Evolutionary conservation across 2,113 vertebrate genomes (phyloP).

Genomic region (Thalassoma bifasciatum): DNA sequence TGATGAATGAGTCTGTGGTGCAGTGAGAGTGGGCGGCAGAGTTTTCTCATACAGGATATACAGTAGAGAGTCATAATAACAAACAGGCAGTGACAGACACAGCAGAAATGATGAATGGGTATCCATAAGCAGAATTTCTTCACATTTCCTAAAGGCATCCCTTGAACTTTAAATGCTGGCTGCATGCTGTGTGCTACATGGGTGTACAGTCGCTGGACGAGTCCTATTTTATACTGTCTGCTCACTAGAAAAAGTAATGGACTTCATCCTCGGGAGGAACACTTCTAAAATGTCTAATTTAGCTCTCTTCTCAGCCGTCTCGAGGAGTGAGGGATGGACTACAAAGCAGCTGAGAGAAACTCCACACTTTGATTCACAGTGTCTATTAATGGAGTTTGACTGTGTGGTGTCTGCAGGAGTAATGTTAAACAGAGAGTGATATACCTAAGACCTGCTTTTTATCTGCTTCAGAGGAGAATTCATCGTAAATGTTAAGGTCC

Average conservation of each 20-base stretch:
- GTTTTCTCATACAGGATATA: slow-evolving; percentile 43
- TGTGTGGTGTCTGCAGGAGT: slow-evolving; percentile 12
- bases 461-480: not conserved
- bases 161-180: slow-evolving; percentile 49
- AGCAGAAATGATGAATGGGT: slow-evolving; percentile 68
- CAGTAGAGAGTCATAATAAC: slow-evolving; percentile 48
- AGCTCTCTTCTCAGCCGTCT: slow-evolving; percentile 15
- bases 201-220: not conserved
- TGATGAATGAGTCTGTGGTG: slow-evolving; percentile 63
- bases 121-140: slow-evolving; percentile 25
- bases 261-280: slow-evolving; percentile 28
- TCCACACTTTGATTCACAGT: slow-evolving; percentile 11
- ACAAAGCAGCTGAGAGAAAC: slow-evolving; percentile 28
- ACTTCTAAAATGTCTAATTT: slow-evolving; percentile 34
- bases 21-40: slow-evolving; percentile 32
- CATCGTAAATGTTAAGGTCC: not conserved
- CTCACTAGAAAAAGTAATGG: slow-evolving; percentile 18
- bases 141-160: slow-evolving; percentile 36
- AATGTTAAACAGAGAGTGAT: slow-evolving; percentile 26
- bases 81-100: slow-evolving; percentile 62
- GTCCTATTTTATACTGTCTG: slow-evolving; percentile 17
- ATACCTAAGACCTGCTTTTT: not conserved
- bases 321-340: slow-evolving; percentile 26
- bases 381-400: slow-evolving; percentile 34
- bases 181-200: slow-evolving; percentile 18